Evolutionary conservation across 2,113 vertebrate genomes (phyloP), one percentile per base, ranked within the genome.

Genomic region (Pontoporia blainvillei): DNA sequence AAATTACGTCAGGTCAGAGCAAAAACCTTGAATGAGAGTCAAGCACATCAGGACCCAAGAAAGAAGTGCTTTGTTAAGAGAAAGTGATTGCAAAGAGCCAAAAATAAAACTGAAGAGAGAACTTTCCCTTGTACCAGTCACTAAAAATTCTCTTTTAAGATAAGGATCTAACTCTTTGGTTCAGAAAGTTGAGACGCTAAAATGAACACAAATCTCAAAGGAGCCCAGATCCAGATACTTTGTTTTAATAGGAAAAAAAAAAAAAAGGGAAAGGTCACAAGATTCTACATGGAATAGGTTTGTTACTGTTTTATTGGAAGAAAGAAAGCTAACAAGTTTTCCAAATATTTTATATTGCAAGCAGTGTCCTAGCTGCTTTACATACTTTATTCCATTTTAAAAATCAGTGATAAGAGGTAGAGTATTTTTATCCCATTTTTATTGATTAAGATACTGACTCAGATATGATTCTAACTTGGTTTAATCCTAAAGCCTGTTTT

Each of bases 11-110:
- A 94, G 73, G 93, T 96, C 67, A 86, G 91, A 93, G 90, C 78
- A 96, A 93, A 95, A 96, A 84, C 91, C 91, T 97, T 97, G 92
- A 96, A 91, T 71, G 67, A 36, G 73, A 95, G 85, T 96, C 93
- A 95, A 54, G 73, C 67, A 52, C 88, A 96, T 83, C 73, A 94
- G 36, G 31, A 67, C 54, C 15, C 34, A 76, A 86, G 84, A 95
- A 96, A 96, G 83, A 93, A 93, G n/a, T 13, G 11, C 17, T 96
- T 93, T 95, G 92, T 96, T 96, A 93, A 93, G 78, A 75, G 75
- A 91, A 98, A 86, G 46, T 90, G 76, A 88, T 89, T 83, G 52
- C 9, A 57, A 78, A 79, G 25, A 69, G 41, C 82, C 86, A 95
- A 96, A 97, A 96, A 93, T 92, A 91, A 95, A 96, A 89, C 86